Evolutionary conservation across 2,888 invertebrate genomes (phyloP).

Genomic region (Catonia carolina): DNA sequence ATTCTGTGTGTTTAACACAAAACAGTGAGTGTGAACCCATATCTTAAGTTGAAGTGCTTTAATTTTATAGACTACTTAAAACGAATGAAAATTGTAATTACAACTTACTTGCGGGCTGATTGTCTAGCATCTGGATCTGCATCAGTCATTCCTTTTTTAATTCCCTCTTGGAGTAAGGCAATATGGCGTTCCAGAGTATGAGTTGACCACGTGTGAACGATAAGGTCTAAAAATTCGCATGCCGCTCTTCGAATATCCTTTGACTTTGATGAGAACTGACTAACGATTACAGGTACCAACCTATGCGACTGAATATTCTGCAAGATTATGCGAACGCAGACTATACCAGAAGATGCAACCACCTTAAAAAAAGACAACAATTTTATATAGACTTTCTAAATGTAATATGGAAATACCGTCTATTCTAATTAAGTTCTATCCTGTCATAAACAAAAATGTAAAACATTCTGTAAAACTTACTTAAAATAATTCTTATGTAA

Average conservation of each 20-base stretch:
- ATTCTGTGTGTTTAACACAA: no score
- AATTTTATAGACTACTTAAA: no score
- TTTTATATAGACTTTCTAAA: constrained; percentile 5
- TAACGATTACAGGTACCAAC: constrained; percentile 65
- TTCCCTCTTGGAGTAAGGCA: constrained; percentile 67
- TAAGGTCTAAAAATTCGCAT: constrained; percentile 75
- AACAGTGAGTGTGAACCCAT: no score
- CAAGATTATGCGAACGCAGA: constrained; percentile 83
- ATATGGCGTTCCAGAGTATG: constrained; percentile 76
- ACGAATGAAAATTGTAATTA: no score
- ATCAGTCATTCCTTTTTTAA: constrained; percentile 82
- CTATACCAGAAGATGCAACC: constrained; percentile 80
- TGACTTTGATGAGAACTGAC: constrained; percentile 76
- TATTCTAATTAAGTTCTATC: no score
- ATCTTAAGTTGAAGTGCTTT: no score
- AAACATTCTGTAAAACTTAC: no score
- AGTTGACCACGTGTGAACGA: constrained; percentile 84
- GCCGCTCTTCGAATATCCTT: constrained; percentile 76
- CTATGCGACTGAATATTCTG: constrained; percentile 73
- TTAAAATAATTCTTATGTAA: no score
- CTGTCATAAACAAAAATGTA: no score
- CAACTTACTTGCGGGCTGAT: constrained; percentile 66
- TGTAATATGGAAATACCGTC: no score
- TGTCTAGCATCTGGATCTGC: constrained; percentile 87
- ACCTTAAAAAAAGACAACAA: constrained; percentile 49